Conservation (phyloP, 2,888 invertebrate genomes). For the Timema podura region DNA sequence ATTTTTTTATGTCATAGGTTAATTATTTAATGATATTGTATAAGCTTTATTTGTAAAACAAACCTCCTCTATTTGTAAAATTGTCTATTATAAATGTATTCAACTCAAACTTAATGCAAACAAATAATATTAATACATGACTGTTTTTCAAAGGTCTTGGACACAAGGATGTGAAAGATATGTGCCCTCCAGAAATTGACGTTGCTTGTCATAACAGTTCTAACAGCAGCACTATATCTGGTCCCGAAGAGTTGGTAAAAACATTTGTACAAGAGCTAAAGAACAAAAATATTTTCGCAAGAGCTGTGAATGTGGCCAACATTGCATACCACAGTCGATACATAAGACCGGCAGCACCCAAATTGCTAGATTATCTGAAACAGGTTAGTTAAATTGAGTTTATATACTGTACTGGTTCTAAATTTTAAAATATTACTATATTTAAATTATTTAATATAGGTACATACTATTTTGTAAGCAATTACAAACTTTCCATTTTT, state of each 20-base stretch:
- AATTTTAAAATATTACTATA: too few species aligned
- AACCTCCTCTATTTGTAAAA: too few species aligned
- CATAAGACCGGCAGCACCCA: slow-evolving; percentile 45
- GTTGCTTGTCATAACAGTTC: slow-evolving; percentile 78
- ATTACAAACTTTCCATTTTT: too few species aligned
- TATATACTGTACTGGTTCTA: too few species aligned
- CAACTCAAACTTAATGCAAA: too few species aligned
- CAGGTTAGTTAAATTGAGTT: slow-evolving; percentile 34
- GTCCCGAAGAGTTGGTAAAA: slow-evolving; percentile 60
- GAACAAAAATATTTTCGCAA: slow-evolving; percentile 37
- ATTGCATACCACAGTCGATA: slow-evolving; percentile 39
- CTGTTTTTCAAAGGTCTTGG: slow-evolving; percentile 44
- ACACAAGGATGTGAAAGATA: slow-evolving; percentile 39
- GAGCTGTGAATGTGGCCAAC: slow-evolving; percentile 35
- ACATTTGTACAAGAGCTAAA: slow-evolving; percentile 55
- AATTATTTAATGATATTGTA: too few species aligned
- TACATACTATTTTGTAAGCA: too few species aligned
- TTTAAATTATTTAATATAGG: too few species aligned
- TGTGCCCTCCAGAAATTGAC: slow-evolving; percentile 58
- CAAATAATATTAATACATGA: too few species aligned
- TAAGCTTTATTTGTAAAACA: too few species aligned
- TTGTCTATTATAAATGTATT: too few species aligned
- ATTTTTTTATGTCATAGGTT: too few species aligned
- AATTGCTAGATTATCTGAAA: slow-evolving; percentile 44
- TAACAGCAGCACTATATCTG: slow-evolving; percentile 74